Conservation (phyloP, 2,888 invertebrate genomes). For the Tridacna crocea region DNA sequence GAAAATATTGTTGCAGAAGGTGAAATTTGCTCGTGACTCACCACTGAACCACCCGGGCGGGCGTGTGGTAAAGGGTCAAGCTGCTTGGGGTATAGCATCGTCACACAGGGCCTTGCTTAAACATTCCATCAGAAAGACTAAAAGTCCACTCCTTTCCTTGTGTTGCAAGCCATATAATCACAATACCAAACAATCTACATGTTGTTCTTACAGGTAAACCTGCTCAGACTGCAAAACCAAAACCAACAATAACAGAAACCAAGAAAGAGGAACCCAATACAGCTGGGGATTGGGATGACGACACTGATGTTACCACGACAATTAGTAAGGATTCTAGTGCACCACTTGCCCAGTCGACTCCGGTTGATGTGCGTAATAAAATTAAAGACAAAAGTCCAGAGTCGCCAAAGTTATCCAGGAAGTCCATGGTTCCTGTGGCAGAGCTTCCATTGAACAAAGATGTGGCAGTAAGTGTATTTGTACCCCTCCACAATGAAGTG, state of each 20-base stretch:
- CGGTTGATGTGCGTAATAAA: background rate
- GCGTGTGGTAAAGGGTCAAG: background rate
- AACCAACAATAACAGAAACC: slow-evolving; percentile 4
- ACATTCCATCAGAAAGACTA: too few relatives aligned
- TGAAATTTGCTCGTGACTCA: too few relatives aligned
- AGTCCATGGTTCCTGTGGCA: background rate
- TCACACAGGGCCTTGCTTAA: too few relatives aligned
- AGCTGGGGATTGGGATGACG: slow-evolving; percentile 9
- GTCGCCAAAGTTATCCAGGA: background rate
- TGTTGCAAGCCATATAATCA: too few relatives aligned
- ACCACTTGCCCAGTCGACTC: slow-evolving; percentile 14
- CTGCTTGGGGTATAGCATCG: too few relatives aligned
- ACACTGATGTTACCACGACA: background rate
- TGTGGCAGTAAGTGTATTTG: background rate
- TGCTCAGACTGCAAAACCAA: background rate
- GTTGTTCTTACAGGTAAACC: background rate
- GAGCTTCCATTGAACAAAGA: slow-evolving; percentile 12
- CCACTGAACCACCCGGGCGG: too few relatives aligned
- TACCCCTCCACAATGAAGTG: too few relatives aligned
- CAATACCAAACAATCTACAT: background rate
- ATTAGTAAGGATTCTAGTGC: background rate
- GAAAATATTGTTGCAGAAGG: too few relatives aligned
- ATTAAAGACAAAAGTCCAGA: too few relatives aligned
- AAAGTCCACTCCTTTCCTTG: too few relatives aligned
- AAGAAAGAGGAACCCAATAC: background rate